phyloP scores from a whole-genome alignment of 2,797 vertebrate species.

The Heliangelus exortis region DNA sequence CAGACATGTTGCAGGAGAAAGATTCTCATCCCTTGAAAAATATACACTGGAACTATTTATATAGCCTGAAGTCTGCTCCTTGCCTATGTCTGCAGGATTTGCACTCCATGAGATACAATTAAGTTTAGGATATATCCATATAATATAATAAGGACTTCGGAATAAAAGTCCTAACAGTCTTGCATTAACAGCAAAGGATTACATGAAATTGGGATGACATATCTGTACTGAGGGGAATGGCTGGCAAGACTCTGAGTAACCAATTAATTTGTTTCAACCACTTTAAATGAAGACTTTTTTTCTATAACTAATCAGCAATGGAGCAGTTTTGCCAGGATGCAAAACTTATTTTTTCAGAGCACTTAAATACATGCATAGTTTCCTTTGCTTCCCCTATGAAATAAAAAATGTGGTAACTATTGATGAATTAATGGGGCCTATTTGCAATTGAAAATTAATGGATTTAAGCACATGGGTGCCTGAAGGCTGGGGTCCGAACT shows the following conservation, averaged over 20 bases:
- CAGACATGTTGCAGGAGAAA: fast-evolving
- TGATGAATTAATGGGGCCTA: background rate
- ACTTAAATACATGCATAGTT: background rate
- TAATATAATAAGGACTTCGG: background rate
- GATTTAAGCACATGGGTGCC: background rate
- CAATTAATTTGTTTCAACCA: background rate
- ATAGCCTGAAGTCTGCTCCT: background rate
- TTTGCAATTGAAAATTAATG: background rate
- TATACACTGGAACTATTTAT: background rate
- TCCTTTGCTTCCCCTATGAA: background rate
- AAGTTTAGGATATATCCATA: background rate
- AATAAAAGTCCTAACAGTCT: background rate
- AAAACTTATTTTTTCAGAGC: background rate
- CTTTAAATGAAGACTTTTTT: background rate
- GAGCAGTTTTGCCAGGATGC: background rate
- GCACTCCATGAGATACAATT: background rate
- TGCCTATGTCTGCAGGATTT: background rate
- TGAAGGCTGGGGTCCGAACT: background rate
- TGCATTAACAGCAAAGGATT: background rate
- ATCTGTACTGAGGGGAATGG: background rate
- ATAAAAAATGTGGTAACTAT: background rate
- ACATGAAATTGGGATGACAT: background rate
- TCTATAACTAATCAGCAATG: background rate
- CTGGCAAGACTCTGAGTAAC: background rate
- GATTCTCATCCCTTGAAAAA: background rate